phyloP scores from a whole-genome alignment of 1,140 invertebrate species.

The Drosophila auraria region DNA sequence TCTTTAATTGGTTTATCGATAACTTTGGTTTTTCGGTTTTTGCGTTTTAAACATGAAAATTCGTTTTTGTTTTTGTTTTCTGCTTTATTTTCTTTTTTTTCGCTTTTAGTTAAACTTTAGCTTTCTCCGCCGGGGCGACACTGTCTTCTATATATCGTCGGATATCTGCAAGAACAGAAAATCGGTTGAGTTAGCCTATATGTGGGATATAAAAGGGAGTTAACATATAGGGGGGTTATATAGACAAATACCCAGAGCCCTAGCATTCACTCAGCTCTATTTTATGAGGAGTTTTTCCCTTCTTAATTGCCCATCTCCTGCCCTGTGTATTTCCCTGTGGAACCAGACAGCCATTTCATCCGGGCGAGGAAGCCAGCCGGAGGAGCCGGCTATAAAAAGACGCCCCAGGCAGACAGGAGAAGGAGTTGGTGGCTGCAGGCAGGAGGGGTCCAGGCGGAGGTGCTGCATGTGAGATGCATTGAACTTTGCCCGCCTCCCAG shows the following conservation, averaged over 20 bases:
- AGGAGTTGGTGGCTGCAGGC: neutral
- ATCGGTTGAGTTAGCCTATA: neutral
- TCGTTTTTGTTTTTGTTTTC: conserved; percentile 37
- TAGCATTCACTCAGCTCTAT: neutral
- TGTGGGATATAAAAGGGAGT: neutral
- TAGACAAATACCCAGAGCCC: neutral
- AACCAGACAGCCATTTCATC: conserved; percentile 27
- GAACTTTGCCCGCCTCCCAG: conserved; percentile 73
- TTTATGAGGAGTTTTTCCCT: conserved; percentile 1
- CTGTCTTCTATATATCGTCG: conserved; percentile 40
- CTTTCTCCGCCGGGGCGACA: conserved; percentile 40
- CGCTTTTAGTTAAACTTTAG: conserved; percentile 35
- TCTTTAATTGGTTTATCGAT: too few species aligned
- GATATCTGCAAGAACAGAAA: conserved; percentile 44
- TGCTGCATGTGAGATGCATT: conserved; percentile 61
- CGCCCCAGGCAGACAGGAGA: conserved; percentile 46
- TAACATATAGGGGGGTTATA: neutral
- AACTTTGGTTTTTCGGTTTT: conserved; percentile 34
- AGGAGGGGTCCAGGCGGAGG: neutral
- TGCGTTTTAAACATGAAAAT: conserved; percentile 58
- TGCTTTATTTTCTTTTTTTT: conserved; percentile 3
- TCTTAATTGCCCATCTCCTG: neutral
- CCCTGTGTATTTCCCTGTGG: conserved; percentile 2
- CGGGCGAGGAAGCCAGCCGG: conserved; percentile 42
- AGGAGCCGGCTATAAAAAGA: conserved; percentile 71